Base-by-base conservation (phyloP, 1,140 invertebrate species). In the Linepithema humile region DNA sequence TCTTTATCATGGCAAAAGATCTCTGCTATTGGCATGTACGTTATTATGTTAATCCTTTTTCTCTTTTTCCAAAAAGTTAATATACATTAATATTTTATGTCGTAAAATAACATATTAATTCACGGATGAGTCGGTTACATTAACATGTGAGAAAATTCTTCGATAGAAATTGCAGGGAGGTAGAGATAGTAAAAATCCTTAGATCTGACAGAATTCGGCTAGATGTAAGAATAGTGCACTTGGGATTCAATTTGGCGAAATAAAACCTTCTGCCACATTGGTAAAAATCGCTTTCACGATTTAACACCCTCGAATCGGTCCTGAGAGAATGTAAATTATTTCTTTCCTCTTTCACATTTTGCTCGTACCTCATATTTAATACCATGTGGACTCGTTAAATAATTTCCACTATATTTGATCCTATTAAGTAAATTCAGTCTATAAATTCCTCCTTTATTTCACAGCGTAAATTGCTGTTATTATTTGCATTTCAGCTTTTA, bases 231-330 rank as follows among this genome's bases (percentile, higher is more conserved):
- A 70, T 70, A 20, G n/a, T 23, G 50, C 75, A 57, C 64, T 69
- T 40, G 75, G 75, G 75, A 80, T 80, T 55, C 64, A 80, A 69
- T 70, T 80, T 69, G 32, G 23, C 50, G 38, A 80, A 55, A 50
- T 77, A 50, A 57, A 69, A 80, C 23, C 40, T 67, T 53, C 57
- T n/a, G 64, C 48, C 48, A 43, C 64, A 60, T 60, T 69, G 64
- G 50, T 53, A 69, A 9, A 35, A 59, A 82, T 73, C 20, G 53
- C 15, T 73, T 45, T 59, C 23, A 50, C 29, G 23, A 55, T 78
- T 77, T 64, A 77, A 32, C 15, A 43, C 26, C 35, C 5, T 29
- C 57, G 55, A 69, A 80, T 80, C 48, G 48, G n/a, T 40, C 64
- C 50, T 55, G 17, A 43, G 26, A 80, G 64, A 70, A 57, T 80